Conservation (phyloP, 2,797 vertebrate genomes). For the Leucoraja ocellata region DNA sequence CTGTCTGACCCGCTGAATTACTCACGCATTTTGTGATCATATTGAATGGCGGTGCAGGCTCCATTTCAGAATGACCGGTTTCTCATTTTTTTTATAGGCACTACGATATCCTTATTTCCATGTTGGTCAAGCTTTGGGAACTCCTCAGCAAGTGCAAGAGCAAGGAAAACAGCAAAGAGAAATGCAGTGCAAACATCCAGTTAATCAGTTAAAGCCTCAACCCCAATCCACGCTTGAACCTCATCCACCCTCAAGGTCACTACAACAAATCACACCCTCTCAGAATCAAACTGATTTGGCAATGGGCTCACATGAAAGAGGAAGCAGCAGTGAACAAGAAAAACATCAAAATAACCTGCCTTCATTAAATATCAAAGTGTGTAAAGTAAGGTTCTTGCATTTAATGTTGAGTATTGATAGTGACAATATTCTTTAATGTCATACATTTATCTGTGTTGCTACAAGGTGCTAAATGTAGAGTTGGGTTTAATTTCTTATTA, state of each 20-base stretch:
- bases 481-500: not conserved
- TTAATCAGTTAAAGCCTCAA: slow-evolving; percentile 54
- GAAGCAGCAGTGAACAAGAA: slow-evolving; percentile 40
- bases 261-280: slow-evolving; percentile 67
- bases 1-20: no score
- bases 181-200: slow-evolving; percentile 53
- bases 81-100: slow-evolving; percentile 59
- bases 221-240: slow-evolving; percentile 62
- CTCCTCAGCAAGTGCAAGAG: slow-evolving; percentile 68
- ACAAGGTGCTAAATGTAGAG: not conserved
- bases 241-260: slow-evolving; percentile 61
- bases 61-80: not conserved
- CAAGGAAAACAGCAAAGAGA: slow-evolving; percentile 64
- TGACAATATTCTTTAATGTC: not conserved
- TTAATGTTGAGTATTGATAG: not conserved
- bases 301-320: slow-evolving; percentile 53
- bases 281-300: slow-evolving; percentile 55
- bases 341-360: slow-evolving; percentile 35
- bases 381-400: slow-evolving; percentile 1
- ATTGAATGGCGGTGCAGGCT: no score
- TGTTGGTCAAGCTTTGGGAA: slow-evolving; percentile 74
- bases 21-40: no score
- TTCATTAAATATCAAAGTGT: slow-evolving; percentile 14
- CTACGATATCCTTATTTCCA: slow-evolving; percentile 86
- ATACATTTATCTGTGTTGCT: not conserved